phyloP scores from a whole-genome alignment of 2,113 vertebrate species.

The Dendropsophus ebraccatus region DNA sequence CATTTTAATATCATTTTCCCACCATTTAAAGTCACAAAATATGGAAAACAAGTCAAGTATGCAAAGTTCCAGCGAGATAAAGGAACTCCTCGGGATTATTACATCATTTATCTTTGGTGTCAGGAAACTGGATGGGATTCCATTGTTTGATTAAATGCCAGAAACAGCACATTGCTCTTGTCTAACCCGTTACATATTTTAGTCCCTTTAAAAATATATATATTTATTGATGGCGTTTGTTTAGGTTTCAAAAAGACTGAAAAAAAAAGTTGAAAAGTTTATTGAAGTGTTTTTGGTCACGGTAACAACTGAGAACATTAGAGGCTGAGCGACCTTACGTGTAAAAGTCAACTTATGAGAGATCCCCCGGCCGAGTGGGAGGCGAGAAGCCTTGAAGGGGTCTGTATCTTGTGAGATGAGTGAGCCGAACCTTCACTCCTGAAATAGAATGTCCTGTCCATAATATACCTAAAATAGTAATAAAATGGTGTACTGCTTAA shows the following conservation, averaged over 20 bases:
- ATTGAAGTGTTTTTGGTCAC: not conserved
- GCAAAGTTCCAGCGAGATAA: conserved; percentile 88
- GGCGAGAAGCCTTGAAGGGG: too few species aligned
- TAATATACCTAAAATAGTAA: too few species aligned
- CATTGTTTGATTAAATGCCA: conserved; percentile 96
- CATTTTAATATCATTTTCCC: conserved; percentile 91
- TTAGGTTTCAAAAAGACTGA: conserved; percentile 51
- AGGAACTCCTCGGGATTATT: conserved; percentile 86
- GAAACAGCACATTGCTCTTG: conserved; percentile 85
- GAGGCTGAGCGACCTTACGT: not conserved
- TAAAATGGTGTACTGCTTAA: too few species aligned
- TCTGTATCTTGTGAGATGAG: too few species aligned
- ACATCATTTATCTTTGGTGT: conserved; percentile 90
- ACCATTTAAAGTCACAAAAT: conserved; percentile 85
- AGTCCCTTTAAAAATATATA: conserved; percentile 72
- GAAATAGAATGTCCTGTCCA: too few species aligned
- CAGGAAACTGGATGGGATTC: conserved; percentile 85
- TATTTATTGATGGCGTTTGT: conserved; percentile 57
- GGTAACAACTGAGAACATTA: not conserved
- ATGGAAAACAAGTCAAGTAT: conserved; percentile 87
- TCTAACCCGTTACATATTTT: conserved; percentile 90
- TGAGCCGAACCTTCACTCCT: too few species aligned
- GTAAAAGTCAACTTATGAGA: too few species aligned
- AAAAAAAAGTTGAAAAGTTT: conserved; percentile 11
- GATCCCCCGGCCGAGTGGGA: too few species aligned